Percentiles rank a stretch among this genome's conserved stretches.
Evolutionary conservation across 1,140 invertebrate genomes (phyloP).

Genomic region (Babylonia areolata): DNA sequence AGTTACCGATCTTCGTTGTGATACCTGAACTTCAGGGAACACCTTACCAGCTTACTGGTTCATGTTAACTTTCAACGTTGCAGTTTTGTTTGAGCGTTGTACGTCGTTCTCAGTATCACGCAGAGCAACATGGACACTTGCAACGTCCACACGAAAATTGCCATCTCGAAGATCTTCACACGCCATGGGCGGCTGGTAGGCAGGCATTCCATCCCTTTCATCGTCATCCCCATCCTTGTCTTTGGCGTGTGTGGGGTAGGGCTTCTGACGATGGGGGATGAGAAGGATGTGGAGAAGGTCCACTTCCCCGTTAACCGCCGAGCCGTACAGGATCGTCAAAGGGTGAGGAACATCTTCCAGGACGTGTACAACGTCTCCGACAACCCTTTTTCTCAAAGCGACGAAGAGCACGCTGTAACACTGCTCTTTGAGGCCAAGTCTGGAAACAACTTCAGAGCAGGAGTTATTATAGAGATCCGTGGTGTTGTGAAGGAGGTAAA

Average conservation of each 20-base stretch:
- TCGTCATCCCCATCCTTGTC: slow-evolving; percentile 29
- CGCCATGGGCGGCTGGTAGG: slow-evolving; percentile 29
- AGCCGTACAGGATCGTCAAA: slow-evolving; percentile 13
- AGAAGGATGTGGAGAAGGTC: slow-evolving; percentile 26
- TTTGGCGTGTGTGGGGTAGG: slow-evolving; percentile 24
- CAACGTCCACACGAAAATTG: too few species aligned
- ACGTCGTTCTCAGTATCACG: too few species aligned
- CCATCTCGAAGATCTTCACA: not conserved
- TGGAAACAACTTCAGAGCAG: slow-evolving; percentile 39
- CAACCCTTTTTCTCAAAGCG: slow-evolving; percentile 7
- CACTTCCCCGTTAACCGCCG: slow-evolving; percentile 35
- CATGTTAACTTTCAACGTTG: too few species aligned
- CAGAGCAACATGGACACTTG: too few species aligned
- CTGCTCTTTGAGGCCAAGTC: not conserved
- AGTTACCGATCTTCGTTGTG: too few species aligned
- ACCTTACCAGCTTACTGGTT: too few species aligned
- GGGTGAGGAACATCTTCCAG: slow-evolving; percentile 21
- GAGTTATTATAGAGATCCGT: too few species aligned
- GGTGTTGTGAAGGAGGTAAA: too few species aligned
- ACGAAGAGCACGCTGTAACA: not conserved
- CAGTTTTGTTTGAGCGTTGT: too few species aligned
- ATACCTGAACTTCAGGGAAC: too few species aligned
- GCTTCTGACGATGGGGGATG: not conserved
- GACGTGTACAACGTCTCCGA: not conserved
- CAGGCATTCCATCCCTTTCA: slow-evolving; percentile 21